Evolutionary conservation across 2,113 vertebrate species (phyloP), one percentile per base, ranked within the genome.

Genomic region (Genyomyrus donnyi): DNA sequence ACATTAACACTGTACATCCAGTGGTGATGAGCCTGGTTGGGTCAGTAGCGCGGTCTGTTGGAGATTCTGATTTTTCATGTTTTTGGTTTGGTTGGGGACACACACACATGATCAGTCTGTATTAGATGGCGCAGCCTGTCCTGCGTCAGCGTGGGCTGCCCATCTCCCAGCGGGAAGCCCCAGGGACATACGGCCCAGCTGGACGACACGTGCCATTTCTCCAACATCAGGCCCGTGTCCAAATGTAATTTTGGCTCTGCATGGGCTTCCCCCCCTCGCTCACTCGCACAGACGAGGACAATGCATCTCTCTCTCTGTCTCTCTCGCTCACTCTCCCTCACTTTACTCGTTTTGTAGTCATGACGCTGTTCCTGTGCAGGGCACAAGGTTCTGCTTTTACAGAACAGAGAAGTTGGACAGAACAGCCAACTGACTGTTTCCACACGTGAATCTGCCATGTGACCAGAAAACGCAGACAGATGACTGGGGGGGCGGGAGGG

Each of bases 241-340:
- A 86, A 48, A n/a, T 86, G 74, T 50, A 13, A 86, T 86, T 31
- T 27, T 11, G 46, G 42, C 84, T 6, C 84, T 1, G 24, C 2
- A 24, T 46, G 13, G 46, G 21, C 46, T 31, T n/a, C 45, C 84
- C 46, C 21, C 84, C n/a, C 84, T 7, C 45, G 24, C n/a, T 85
- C 24, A 24, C 84, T 85, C 10, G 5, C 84, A 86, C 11, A 24
- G 48, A 50, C 13, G n/a, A 50, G 48, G 48, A 86, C 48, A 50
- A 31, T 31, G 10, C 84, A 50, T 90, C 74, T 88, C 89, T 90
- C 90, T 21, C 66, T 91, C 88, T 91, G 89, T 89, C 90, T 87
- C 9, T 48, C 21, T 42, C 48, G 53, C 74, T 88, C 89, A 90
- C 90, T 84, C 87, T 15, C 66, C 90, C 88, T 91, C 90, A 89